phyloP scores from a whole-genome alignment of 1,140 invertebrate genomes.

The Drosophila equinoxialis region DNA sequence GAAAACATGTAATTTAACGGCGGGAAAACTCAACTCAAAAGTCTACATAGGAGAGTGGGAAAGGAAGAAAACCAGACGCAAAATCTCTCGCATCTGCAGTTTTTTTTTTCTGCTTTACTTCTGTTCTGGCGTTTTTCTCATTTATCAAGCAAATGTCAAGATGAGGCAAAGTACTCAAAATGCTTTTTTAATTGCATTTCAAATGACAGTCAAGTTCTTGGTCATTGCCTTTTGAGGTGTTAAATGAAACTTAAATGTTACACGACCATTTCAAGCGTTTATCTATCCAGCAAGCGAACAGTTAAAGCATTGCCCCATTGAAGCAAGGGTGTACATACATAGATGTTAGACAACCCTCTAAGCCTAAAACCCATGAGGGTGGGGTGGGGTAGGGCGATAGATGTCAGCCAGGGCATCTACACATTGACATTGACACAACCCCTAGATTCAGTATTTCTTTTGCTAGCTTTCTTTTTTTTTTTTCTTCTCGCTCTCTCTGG shows the following conservation, averaged over 20 bases:
- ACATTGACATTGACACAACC: slow-evolving; percentile 75
- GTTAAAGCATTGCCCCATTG: neutral
- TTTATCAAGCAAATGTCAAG: slow-evolving; percentile 75
- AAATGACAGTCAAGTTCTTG: slow-evolving; percentile 37
- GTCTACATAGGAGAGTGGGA: neutral
- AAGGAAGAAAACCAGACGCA: neutral
- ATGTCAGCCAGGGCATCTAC: slow-evolving; percentile 21
- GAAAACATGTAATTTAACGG: slow-evolving; percentile 61
- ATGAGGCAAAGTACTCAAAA: slow-evolving; percentile 70
- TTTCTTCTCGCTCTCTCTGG: neutral
- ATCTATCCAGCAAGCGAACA: slow-evolving; percentile 3
- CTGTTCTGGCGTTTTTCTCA: slow-evolving; percentile 28
- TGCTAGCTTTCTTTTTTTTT: neutral
- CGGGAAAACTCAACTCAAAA: slow-evolving; percentile 5
- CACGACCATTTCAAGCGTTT: neutral
- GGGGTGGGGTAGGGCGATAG: slow-evolving; percentile 1
- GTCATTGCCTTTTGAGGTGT: slow-evolving; percentile 48
- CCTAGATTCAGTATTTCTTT: slow-evolving; percentile 38
- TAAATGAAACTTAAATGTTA: slow-evolving; percentile 49
- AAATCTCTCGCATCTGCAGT: slow-evolving; percentile 54
- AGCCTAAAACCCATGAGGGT: neutral
- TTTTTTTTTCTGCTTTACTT: slow-evolving; percentile 8
- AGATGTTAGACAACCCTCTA: slow-evolving; percentile 7
- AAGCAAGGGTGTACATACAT: neutral
- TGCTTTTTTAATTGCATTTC: slow-evolving; percentile 77